Evolutionary conservation across 1,140 invertebrate species (phyloP), one percentile per base, ranked within the genome.

Genomic region (Drosophila tsacasi): DNA sequence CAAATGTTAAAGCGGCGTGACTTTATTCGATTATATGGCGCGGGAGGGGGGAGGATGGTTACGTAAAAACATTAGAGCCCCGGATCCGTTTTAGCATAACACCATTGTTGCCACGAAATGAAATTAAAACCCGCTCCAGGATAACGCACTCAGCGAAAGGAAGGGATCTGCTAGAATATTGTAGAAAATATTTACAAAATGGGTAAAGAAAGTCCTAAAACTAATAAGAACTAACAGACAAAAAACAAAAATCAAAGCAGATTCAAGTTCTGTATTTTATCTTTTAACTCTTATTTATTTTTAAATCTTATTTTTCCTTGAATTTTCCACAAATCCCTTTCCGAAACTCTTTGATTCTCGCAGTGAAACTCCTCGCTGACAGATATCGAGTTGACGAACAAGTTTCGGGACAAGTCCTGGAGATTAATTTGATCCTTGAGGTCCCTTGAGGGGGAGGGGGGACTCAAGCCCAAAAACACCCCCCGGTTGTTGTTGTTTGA

Each of bases 1-100:
- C 83, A 86, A 86, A 87, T 87, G 83, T 82, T 86, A 86, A 86
- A 87, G 83, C 83, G 79, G 76, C 79, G 76, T 86, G 83, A 86
- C 83, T 86, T 87, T 82, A 86, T 86, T 86, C 85, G 75, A 86
- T 86, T 86, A 81, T 72, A 81, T 75, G 68, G 71, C 65, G 54
- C 8, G 32, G 12, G 32, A 4, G 32, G 67, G 57, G 35, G n/a
- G 8, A 3, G 40, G 46, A 10, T 75, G 69, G 77, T 81, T 85
- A 81, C 84, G 80, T 64, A 85, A 85, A 85, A 85, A 85, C 83
- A 85, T 67, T 61, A 73, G 76, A 50, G 25, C 39, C 58, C 8
- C 42, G 66, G 40, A 76, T 67, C 54, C 69, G 64, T 73, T 78
- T 65, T 83, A 62, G 67, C 71, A 83, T 72, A 79, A 82, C 83